A percentile compares a stretch with the other conserved stretches of the same genome.
Evolutionary conservation across 2,113 vertebrate genomes (phyloP).

Genomic region (Polyodon spathula): DNA sequence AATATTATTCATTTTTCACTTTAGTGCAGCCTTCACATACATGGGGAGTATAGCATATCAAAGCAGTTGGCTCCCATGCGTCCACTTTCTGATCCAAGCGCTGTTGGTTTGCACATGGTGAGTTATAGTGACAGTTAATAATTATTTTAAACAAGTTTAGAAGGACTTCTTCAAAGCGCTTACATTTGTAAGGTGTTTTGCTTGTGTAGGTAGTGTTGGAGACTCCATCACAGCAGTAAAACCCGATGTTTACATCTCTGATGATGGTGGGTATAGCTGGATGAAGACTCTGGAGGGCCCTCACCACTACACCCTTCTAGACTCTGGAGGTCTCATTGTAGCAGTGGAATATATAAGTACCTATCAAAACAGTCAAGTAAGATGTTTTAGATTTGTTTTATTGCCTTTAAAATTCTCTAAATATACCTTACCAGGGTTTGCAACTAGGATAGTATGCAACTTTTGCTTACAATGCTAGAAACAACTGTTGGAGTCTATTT

Average conservation of each 20-base stretch:
- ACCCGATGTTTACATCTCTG: slow-evolving; percentile 60
- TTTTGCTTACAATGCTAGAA: too few relatives aligned
- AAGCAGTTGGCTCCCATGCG: slow-evolving; percentile 52
- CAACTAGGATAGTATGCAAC: too few relatives aligned
- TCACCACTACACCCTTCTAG: slow-evolving; percentile 62
- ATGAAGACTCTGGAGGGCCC: slow-evolving; percentile 49
- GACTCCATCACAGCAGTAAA: slow-evolving; percentile 51
- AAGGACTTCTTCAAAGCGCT: background rate
- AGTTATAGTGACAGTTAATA: background rate
- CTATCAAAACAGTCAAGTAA: slow-evolving; percentile 62
- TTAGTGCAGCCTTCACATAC: slow-evolving; percentile 65
- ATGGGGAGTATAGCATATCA: slow-evolving; percentile 58
- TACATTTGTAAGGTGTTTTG: too few relatives aligned
- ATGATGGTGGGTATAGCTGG: slow-evolving; percentile 65
- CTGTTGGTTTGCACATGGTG: slow-evolving; percentile 60
- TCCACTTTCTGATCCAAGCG: slow-evolving; percentile 52
- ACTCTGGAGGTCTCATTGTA: slow-evolving; percentile 64
- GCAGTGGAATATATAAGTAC: slow-evolving; percentile 51
- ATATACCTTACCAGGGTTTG: too few relatives aligned
- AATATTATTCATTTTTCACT: slow-evolving; percentile 11
- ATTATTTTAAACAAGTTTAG: background rate
- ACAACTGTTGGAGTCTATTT: too few relatives aligned
- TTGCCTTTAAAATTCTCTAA: background rate
- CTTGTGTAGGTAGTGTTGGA: slow-evolving; percentile 51
- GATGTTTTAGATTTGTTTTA: background rate